Evolutionary conservation across 2,113 vertebrate species (phyloP).

Genomic region (Hystrix cristata): DNA sequence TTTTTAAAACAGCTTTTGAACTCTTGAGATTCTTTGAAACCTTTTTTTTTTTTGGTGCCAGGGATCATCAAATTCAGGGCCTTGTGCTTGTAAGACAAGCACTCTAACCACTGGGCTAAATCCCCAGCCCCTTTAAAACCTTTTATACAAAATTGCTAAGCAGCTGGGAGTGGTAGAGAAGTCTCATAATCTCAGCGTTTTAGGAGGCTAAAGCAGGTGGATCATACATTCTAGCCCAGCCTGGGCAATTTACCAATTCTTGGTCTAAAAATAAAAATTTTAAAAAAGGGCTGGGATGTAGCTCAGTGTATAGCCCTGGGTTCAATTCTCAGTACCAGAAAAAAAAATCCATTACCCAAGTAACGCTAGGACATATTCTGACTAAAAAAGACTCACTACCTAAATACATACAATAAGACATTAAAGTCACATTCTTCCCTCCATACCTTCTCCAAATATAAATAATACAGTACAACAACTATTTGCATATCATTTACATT

Average conservation of each 20-base stretch:
- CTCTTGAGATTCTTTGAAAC: too few species aligned
- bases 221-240: background rate
- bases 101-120: too few species aligned
- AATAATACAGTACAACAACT: background rate
- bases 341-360: background rate
- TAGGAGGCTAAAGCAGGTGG: background rate
- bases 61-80: too few species aligned
- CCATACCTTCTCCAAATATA: background rate
- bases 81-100: too few species aligned
- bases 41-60: too few species aligned
- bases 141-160: background rate
- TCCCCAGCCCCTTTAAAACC: background rate
- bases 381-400: background rate
- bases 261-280: background rate
- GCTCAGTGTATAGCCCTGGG: background rate
- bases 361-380: background rate
- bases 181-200: background rate
- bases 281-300: background rate
- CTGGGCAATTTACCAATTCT: background rate
- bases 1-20: too few species aligned
- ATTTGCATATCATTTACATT: too few species aligned
- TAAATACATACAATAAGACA: background rate
- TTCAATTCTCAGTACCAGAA: background rate
- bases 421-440: background rate
- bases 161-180: background rate